Percentiles rank a stretch among this genome's conserved stretches.
phyloP scores from a whole-genome alignment of 2,113 vertebrate genomes.

The Solea senegalensis region DNA sequence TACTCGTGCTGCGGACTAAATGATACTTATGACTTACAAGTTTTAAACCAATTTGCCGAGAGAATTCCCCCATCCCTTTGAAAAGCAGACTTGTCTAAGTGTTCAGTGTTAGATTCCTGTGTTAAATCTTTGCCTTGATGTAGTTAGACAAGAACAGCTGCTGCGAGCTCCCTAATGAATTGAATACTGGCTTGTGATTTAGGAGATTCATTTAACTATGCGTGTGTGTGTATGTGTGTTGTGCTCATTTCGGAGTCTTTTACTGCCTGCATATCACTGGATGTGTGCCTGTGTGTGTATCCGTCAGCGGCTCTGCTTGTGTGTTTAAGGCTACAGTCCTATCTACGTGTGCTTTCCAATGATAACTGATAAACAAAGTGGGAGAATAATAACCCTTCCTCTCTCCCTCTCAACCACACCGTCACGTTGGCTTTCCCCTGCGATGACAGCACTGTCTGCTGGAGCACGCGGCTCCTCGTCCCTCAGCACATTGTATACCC shows the following conservation, averaged over 20 bases:
- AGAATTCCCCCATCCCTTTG: slow-evolving; percentile 28
- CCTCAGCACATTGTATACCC: slow-evolving; percentile 62
- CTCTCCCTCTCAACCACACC: slow-evolving; percentile 6
- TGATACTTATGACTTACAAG: slow-evolving; percentile 27
- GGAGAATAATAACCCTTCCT: slow-evolving; percentile 33
- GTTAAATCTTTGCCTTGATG: slow-evolving; percentile 69
- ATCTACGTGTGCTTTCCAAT: slow-evolving; percentile 18
- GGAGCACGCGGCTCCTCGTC: slow-evolving; percentile 58
- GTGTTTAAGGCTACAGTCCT: slow-evolving; percentile 8
- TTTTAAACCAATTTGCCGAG: slow-evolving; percentile 50
- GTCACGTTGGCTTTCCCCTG: slow-evolving; percentile 34
- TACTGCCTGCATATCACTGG: slow-evolving; percentile 4
- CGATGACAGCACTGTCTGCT: slow-evolving; percentile 60
- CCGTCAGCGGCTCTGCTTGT: neutral
- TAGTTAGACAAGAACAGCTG: slow-evolving; percentile 71
- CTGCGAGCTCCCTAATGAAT: slow-evolving; percentile 72
- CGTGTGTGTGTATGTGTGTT: slow-evolving; percentile 33
- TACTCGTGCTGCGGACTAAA: slow-evolving; percentile 16
- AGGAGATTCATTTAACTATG: slow-evolving; percentile 62
- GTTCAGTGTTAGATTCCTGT: slow-evolving; percentile 49
- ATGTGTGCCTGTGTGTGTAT: neutral
- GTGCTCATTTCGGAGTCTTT: slow-evolving; percentile 26
- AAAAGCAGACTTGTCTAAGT: slow-evolving; percentile 47
- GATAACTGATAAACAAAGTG: slow-evolving; percentile 46
- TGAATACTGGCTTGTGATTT: slow-evolving; percentile 62